Base-by-base conservation (phyloP, 2,888 invertebrate species). In the Omphaloscelis lunosa region DNA sequence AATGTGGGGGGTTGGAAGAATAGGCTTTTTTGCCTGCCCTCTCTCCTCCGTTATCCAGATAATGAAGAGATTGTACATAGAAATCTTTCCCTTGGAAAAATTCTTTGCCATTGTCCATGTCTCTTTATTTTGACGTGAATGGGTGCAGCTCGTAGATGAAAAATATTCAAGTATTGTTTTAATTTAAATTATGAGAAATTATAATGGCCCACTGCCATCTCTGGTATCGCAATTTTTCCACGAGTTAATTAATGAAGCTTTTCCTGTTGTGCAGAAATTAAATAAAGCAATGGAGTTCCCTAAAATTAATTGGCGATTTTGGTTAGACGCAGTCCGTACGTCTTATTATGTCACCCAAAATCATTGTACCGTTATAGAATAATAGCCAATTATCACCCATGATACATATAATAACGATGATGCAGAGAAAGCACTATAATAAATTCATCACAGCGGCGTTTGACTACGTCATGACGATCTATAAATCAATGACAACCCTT, bases 1-100 rank as follows among this genome's bases (percentile, higher is more conserved):
- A 85, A n/a, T n/a, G n/a, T 83, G 80, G 76, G 80, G 82, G 84
- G 77, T 81, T 77, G 75, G 86, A 89, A 86, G 77, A 88, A 85
- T 79, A 75, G 69, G 80, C 82, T 73, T 88, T 77, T 73, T 74
- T 70, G 61, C 23, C 15, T 59, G 41, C 58, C 63, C 45, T 80
- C 70, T 70, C 53, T 67, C 41, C 45, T 69, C 69, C 68, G 75
- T 75, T 80, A 72, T 66, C 70, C 56, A 74, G 75, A 87, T 78
- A 85, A 83, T 77, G 74, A 81, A 77, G 80, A 79, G 61, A 61
- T 79, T 69, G 72, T 77, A 77, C 71, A 77, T 75, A 72, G 51
- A 80, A 78, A 82, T 78, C 65, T 72, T 77, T 80, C 70, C 77
- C 72, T 76, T 65, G 72, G 75, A 66, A 71, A 80, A 80, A 70